Conservation (phyloP, 2,797 vertebrate species). For the Melanotaenia parkinsoni region DNA sequence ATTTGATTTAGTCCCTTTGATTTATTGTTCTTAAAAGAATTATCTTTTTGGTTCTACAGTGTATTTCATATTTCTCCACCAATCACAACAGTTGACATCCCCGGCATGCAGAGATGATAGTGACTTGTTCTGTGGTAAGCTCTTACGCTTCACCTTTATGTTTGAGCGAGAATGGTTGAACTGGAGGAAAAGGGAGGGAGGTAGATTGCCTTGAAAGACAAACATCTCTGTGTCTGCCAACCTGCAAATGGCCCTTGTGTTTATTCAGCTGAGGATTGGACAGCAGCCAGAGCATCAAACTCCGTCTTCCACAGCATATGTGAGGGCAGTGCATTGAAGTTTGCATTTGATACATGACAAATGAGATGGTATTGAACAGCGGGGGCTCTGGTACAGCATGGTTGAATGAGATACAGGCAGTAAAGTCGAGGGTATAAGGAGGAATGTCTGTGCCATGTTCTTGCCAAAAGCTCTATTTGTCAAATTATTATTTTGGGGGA, state of each 20-base stretch:
- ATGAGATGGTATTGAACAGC: conserved; percentile 88
- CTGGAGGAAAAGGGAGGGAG: conserved; percentile 50
- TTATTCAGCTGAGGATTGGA: conserved; percentile 92
- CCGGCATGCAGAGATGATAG: conserved; percentile 14
- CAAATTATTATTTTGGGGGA: conserved; percentile 82
- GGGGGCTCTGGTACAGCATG: conserved; percentile 73
- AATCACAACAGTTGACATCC: conserved; percentile 13
- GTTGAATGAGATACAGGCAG: conserved; percentile 58
- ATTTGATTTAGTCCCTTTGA: conserved; percentile 49
- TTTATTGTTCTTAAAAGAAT: conserved; percentile 45
- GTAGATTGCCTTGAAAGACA: conserved; percentile 75
- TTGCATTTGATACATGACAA: conserved; percentile 89
- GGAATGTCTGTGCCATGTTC: conserved; percentile 80
- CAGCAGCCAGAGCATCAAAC: conserved; percentile 85
- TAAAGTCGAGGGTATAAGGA: conserved; percentile 67
- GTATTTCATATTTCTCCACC: conserved; percentile 12
- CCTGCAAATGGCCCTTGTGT: conserved; percentile 86
- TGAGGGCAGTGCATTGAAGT: conserved; percentile 84
- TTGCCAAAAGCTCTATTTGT: conserved; percentile 86
- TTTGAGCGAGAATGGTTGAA: conserved; percentile 55
- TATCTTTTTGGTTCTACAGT: not conserved
- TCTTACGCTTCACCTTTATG: conserved; percentile 59
- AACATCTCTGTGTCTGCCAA: conserved; percentile 81
- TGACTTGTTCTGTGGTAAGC: conserved; percentile 41
- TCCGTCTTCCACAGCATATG: conserved; percentile 83